Conservation (phyloP, 2,797 vertebrate species). For the Tapirus indicus region DNA sequence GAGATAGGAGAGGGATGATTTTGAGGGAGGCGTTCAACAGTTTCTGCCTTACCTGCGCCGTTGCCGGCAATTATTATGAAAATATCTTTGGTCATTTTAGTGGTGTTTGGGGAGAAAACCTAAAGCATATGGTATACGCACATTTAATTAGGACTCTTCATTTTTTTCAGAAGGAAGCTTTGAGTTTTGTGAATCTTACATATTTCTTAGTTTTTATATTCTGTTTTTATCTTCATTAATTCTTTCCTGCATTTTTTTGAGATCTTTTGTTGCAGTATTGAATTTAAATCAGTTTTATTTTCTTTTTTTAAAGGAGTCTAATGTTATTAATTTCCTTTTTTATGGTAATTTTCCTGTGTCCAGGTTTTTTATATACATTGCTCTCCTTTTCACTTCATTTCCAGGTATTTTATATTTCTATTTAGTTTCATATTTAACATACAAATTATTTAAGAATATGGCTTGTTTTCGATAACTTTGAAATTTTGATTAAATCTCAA, state of each 20-base stretch:
- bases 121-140: not conserved
- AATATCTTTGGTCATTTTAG: not conserved
- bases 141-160: not conserved
- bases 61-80: not conserved
- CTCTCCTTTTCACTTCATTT: not conserved
- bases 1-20: not conserved
- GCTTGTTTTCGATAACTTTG: not conserved
- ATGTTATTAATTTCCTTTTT: conserved; percentile 17
- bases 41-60: not conserved
- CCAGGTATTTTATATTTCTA: not conserved
- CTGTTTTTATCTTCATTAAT: not conserved
- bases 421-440: conserved; percentile 27
- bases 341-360: not conserved
- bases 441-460: not conserved
- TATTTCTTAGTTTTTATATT: not conserved
- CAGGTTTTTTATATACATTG: not conserved
- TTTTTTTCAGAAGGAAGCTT: not conserved
- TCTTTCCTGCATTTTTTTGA: not conserved
- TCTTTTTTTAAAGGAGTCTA: not conserved
- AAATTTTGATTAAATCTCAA: conserved; percentile 19
- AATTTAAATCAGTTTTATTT: not conserved
- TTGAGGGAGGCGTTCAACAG: not conserved
- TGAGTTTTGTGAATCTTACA: not conserved
- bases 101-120: not conserved
- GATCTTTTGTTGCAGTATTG: not conserved